A percentile compares a stretch with the other conserved stretches of the same genome.
Evolutionary conservation across 2,113 vertebrate species (phyloP).

Genomic region (Pardalotus punctatus): DNA sequence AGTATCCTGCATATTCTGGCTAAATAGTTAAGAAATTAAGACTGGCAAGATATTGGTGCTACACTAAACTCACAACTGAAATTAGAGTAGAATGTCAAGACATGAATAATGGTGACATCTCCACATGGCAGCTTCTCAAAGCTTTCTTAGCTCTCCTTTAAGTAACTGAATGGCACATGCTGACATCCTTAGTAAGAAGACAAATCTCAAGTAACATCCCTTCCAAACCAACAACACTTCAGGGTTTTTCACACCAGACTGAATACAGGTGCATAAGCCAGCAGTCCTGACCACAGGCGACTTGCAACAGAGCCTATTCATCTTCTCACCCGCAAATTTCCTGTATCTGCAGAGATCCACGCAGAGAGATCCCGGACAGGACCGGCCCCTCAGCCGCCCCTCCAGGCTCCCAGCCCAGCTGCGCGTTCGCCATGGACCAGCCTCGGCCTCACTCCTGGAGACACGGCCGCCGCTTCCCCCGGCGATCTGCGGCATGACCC

Average conservation of each 20-base stretch:
- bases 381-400: not conserved
- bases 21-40: not conserved
- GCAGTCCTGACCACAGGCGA: not conserved
- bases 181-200: accelerated
- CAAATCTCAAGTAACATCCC: accelerated
- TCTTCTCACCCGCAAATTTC: not conserved
- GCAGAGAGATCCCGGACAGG: accelerated
- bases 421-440: accelerated
- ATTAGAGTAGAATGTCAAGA: not conserved
- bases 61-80: not conserved
- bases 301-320: too few relatives aligned
- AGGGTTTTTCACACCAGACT: not conserved
- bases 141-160: not conserved
- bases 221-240: accelerated
- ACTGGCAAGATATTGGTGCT: too few relatives aligned
- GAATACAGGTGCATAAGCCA: accelerated
- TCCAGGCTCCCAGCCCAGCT: accelerated
- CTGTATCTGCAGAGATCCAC: accelerated
- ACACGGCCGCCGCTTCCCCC: not conserved
- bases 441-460: not conserved
- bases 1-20: accelerated
- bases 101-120: not conserved
- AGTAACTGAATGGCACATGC: accelerated
- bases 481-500: not conserved
- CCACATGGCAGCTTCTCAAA: not conserved